These are phyloP conservation scores for Habroteleia sp. DNA, from an alignment of 2,888 invertebrate species.

Conservation along the genomic window DNA sequence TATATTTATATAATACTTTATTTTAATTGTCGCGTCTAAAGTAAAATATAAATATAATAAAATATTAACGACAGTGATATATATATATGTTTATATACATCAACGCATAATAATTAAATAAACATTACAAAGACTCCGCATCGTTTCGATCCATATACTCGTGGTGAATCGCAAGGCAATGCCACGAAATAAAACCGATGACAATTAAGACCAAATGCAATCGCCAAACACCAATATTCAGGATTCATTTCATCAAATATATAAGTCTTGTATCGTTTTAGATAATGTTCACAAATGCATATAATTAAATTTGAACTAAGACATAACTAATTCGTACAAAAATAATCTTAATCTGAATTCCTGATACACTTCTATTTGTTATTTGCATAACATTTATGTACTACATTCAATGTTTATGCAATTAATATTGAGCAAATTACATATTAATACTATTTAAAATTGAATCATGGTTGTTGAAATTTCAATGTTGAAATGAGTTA, in stretches of 20 bases:
- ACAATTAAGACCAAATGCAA: slow-evolving; percentile 71
- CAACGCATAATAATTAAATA: slow-evolving; percentile 1
- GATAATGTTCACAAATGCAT: no score
- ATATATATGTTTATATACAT: no score
- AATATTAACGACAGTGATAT: slow-evolving; percentile 6
- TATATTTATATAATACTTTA: slow-evolving; percentile 10
- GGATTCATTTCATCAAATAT: slow-evolving; percentile 57
- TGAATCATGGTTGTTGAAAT: neutral
- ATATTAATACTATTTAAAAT: slow-evolving; percentile 1
- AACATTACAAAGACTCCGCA: slow-evolving; percentile 58
- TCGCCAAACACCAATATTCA: slow-evolving; percentile 59
- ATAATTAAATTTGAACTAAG: no score
- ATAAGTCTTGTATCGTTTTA: no score
- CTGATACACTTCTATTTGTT: no score
- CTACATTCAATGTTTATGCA: no score
- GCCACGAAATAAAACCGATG: slow-evolving; percentile 70
- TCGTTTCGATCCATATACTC: slow-evolving; percentile 69
- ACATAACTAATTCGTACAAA: slow-evolving; percentile 7
- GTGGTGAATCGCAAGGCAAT: slow-evolving; percentile 66
- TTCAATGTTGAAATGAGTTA: slow-evolving; percentile 1
- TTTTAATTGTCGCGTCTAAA: no score
- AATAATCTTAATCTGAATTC: slow-evolving; percentile 16
- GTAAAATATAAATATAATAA: no score
- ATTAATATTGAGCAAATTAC: slow-evolving; percentile 35
- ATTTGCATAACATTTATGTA: no score